Evolutionary conservation across 2,888 invertebrate genomes (phyloP).

Genomic region (Metalampra italica): DNA sequence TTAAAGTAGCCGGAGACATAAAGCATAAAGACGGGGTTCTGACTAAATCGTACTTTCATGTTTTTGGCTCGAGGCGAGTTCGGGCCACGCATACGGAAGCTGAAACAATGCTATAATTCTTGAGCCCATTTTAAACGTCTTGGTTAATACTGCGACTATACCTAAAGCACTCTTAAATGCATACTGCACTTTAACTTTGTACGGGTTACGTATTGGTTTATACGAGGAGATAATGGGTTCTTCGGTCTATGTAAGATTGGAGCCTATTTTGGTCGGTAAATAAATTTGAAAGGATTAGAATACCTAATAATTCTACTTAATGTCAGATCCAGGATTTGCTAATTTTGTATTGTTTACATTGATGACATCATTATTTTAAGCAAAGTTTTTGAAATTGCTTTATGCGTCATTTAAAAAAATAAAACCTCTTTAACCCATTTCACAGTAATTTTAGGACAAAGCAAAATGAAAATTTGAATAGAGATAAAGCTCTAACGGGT

Average conservation of each 20-base stretch:
- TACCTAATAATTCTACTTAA: too few relatives aligned
- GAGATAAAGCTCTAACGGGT: conserved; percentile 42
- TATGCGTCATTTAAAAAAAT: conserved; percentile 10
- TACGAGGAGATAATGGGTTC: too few relatives aligned
- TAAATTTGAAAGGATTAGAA: too few relatives aligned
- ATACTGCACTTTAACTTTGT: conserved; percentile 6
- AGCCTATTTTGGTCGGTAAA: too few relatives aligned
- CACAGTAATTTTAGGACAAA: conserved; percentile 18
- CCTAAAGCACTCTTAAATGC: conserved; percentile 9
- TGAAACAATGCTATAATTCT: conserved; percentile 47
- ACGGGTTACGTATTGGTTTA: background rate
- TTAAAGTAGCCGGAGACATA: conserved; percentile 34
- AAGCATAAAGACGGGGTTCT: conserved; percentile 33
- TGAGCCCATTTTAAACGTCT: conserved; percentile 32
- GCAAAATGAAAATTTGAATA: conserved; percentile 41
- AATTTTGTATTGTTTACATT: too few relatives aligned
- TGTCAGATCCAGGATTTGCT: too few relatives aligned
- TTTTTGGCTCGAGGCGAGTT: conserved; percentile 44
- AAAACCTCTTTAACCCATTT: conserved; percentile 12
- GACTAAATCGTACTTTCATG: conserved; percentile 47
- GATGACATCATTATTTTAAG: too few relatives aligned
- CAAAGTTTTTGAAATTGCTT: background rate
- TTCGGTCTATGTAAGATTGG: too few relatives aligned
- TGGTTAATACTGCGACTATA: conserved; percentile 13
- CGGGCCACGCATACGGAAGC: conserved; percentile 49